Evolutionary conservation across 2,888 invertebrate species (phyloP), one percentile per base, ranked within the genome.

Genomic region (Campoplex capitator): DNA sequence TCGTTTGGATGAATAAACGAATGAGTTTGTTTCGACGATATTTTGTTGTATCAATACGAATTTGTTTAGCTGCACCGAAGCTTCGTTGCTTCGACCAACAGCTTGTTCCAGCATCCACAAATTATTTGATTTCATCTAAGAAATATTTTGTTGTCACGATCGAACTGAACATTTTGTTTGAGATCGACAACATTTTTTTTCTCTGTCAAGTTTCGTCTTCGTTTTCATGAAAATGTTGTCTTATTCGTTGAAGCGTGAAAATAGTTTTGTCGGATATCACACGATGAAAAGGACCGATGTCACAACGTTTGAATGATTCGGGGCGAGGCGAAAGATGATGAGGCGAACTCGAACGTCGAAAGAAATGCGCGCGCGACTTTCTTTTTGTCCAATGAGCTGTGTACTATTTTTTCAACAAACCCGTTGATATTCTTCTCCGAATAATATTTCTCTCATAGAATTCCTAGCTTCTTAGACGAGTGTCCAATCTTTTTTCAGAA

Each of bases 371-470:
- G 42, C 4, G 51, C 80, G 73, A 81, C 84, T 84, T 84, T 80
- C 75, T 62, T 84, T 23, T 76, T 76, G 71, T 80, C 80, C 38
- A 71, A 18, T 51, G 54, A 75, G 45, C 42, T 51, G 35, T 58
- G 76, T 85, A 23, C 0, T 23, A 23, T 23, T 23, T 81, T 75
- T 68, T 82, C 68, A 75, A 76, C 38, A 76, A 76, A 32, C 45
- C 42, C 84, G 54, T 45, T 73, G 28, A 23, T n/a, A 65, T 85
- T 75, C 74, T 82, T 76, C 84, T 67, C 23, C 35, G 67, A 77
- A 77, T 35, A 77, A 67, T 32, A 83, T 86, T 86, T 76, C 68
- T 56, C 86, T 56, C 86, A 32, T 70, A 51, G 42, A 83, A 85
- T 45, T 13, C 18, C 67, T 38, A 45, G 48, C 23, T 62, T 80